phyloP scores from a whole-genome alignment of 2,888 invertebrate species.

The Gerris lacustris region DNA sequence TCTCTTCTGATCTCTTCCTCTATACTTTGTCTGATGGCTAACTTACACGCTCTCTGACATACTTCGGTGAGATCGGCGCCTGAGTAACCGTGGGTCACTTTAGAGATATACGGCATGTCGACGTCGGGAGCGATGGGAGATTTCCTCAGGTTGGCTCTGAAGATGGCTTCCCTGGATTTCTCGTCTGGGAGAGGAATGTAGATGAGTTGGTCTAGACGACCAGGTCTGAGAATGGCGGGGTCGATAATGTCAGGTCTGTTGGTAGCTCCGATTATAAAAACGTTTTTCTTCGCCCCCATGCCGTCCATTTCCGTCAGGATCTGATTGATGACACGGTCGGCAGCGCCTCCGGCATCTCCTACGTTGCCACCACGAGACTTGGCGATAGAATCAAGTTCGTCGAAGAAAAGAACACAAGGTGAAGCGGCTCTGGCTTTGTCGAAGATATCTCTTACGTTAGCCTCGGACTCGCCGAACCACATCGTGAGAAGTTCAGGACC shows the following conservation, averaged over 20 bases:
- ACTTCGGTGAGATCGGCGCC: conserved; percentile 51
- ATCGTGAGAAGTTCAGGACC: conserved; percentile 95
- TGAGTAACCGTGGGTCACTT: conserved; percentile 46
- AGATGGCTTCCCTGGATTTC: conserved; percentile 89
- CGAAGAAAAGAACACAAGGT: conserved; percentile 97
- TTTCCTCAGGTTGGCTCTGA: conserved; percentile 89
- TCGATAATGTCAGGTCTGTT: conserved; percentile 95
- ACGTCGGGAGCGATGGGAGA: conserved; percentile 89
- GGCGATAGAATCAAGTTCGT: conserved; percentile 98
- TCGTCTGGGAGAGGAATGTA: conserved; percentile 99
- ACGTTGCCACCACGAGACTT: conserved; percentile 95
- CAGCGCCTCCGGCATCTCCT: conserved; percentile 96
- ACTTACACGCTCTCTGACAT: conserved; percentile 49
- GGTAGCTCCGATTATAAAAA: conserved; percentile 96
- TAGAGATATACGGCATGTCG: conserved; percentile 53
- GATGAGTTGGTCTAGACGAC: conserved; percentile 96
- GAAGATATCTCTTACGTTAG: conserved; percentile 97
- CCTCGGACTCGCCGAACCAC: conserved; percentile 99
- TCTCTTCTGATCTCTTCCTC: conserved; percentile 33
- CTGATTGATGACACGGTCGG: conserved; percentile 98
- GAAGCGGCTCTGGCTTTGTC: conserved; percentile 99
- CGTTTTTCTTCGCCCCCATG: conserved; percentile 99
- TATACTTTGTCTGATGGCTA: conserved; percentile 47
- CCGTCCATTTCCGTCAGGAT: conserved; percentile 99
- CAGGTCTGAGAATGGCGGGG: conserved; percentile 95